Conservation (phyloP, 2,888 invertebrate genomes). For the Xestoiulus laeticollis region DNA sequence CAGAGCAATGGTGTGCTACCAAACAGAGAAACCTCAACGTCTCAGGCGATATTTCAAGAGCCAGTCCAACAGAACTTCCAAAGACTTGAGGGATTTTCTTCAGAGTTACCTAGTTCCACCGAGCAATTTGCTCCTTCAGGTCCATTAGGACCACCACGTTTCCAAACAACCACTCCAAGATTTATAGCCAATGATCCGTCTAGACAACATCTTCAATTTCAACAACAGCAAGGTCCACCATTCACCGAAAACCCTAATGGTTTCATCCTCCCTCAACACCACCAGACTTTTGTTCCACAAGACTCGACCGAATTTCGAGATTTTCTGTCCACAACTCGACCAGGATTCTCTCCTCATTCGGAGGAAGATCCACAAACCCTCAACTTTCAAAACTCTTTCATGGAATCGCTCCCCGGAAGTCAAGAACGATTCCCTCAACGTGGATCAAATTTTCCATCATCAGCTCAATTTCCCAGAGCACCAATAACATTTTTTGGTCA, state of each 20-base stretch:
- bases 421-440: background rate
- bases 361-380: background rate
- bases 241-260: background rate
- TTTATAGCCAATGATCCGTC: background rate
- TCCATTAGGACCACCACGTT: background rate
- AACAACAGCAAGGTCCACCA: background rate
- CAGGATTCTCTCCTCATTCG: background rate
- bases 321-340: background rate
- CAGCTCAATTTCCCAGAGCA: background rate
- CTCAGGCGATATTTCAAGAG: background rate
- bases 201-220: background rate
- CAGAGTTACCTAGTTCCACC: background rate
- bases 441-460: constrained; percentile 39
- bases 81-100: background rate
- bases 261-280: background rate
- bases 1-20: background rate
- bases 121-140: background rate
- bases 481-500: constrained; percentile 36
- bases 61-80: background rate
- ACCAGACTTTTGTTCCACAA: background rate
- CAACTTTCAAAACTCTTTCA: background rate
- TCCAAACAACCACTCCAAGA: background rate
- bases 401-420: background rate
- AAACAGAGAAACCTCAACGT: background rate
- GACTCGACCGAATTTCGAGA: background rate